Conservation (phyloP, 2,113 vertebrate species). For the Microtus montanus region DNA sequence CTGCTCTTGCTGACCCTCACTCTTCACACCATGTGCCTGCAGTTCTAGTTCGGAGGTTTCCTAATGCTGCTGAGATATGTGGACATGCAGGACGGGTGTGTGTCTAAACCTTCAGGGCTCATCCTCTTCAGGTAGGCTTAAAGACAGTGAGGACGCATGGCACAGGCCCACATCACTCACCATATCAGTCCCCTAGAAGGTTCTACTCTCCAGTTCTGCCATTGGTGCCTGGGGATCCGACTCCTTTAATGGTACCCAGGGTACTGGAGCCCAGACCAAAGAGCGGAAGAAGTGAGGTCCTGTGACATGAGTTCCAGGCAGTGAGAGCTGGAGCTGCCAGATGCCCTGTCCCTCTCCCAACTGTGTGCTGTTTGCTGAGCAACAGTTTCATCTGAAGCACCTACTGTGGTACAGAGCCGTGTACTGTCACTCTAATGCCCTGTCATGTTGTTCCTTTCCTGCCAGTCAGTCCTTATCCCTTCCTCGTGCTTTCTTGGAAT, state of each 20-base stretch:
- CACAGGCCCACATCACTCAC: not conserved
- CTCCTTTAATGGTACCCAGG: not conserved
- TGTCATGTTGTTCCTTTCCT: not conserved
- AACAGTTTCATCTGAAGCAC: too few relatives aligned
- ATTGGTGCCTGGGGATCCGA: not conserved
- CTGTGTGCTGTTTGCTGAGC: not conserved
- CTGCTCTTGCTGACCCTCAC: not conserved
- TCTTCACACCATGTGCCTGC: not conserved
- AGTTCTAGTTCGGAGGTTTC: not conserved
- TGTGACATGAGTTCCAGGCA: not conserved
- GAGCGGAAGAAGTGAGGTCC: not conserved
- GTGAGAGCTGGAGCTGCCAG: not conserved
- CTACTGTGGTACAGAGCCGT: not conserved
- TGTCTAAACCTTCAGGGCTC: not conserved
- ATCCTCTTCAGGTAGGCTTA: not conserved
- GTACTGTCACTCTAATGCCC: not conserved
- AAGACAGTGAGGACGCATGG: not conserved
- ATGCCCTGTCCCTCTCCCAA: fast-evolving
- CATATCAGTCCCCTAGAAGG: not conserved
- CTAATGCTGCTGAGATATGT: not conserved
- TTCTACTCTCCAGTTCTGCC: not conserved
- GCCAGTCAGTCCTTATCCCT: not conserved
- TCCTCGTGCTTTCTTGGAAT: not conserved
- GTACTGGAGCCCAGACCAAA: not conserved
- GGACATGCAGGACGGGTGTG: not conserved